Evolutionary conservation across 2,113 vertebrate species (phyloP).

Genomic region (Coregonus clupeaformis): DNA sequence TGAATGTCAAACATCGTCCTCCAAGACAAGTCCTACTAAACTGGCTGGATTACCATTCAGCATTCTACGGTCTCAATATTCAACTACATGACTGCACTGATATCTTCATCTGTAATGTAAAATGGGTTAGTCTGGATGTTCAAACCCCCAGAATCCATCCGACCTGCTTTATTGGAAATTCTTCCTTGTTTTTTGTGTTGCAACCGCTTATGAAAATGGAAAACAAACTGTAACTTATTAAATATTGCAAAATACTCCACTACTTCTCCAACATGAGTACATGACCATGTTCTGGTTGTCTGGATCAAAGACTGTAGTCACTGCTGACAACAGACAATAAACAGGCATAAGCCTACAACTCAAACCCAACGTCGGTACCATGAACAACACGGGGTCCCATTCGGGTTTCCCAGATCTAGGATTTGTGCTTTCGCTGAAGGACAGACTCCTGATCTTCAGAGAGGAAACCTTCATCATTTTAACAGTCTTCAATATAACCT

Average conservation of each 20-base stretch:
- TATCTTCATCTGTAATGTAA: no score
- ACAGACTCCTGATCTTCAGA: not conserved
- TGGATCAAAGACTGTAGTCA: not conserved
- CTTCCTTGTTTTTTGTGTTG: not conserved
- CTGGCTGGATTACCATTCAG: no score
- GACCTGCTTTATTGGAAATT: not conserved
- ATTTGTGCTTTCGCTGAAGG: not conserved
- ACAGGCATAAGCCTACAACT: not conserved
- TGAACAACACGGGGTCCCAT: not conserved
- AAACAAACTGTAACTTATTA: not conserved
- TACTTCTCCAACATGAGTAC: not conserved
- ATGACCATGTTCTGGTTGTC: not conserved
- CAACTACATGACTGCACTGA: no score
- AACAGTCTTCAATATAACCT: not conserved
- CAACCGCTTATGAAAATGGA: not conserved
- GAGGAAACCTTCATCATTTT: not conserved
- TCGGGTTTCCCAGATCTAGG: not conserved
- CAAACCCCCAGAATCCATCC: not conserved
- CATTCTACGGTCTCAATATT: no score
- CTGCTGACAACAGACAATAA: not conserved
- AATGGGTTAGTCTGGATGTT: not conserved
- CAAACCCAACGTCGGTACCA: no score
- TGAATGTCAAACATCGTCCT: no score
- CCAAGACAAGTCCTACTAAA: no score
- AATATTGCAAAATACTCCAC: not conserved